Evolutionary conservation across 2,113 vertebrate species (phyloP).

Genomic region (Rhinoderma darwinii): DNA sequence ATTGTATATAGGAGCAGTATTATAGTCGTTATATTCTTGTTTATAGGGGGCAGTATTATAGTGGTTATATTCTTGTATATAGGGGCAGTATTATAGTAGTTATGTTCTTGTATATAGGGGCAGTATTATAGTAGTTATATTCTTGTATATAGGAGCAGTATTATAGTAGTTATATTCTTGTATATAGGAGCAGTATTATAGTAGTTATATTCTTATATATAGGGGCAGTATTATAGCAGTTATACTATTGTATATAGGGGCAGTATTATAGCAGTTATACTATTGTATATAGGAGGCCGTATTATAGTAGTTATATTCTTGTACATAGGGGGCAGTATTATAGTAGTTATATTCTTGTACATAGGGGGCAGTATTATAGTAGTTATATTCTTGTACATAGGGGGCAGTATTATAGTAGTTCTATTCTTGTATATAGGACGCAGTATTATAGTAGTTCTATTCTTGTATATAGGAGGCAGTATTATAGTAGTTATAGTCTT

Average conservation of each 20-base stretch:
- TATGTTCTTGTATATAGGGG: background rate
- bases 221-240: background rate
- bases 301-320: background rate
- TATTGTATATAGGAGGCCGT: background rate
- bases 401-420: too few species aligned
- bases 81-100: background rate
- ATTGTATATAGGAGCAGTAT: background rate
- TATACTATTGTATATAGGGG: background rate
- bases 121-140: background rate
- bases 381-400: too few species aligned
- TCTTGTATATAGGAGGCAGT: too few species aligned
- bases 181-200: background rate
- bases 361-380: too few species aligned
- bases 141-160: background rate
- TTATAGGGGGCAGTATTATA: background rate
- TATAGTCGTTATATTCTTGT: background rate
- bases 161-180: constrained; percentile 6
- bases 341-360: too few species aligned
- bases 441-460: too few species aligned
- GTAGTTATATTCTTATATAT: background rate
- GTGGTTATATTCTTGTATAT: too few species aligned
- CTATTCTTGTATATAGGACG: too few species aligned
- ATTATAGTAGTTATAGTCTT: too few species aligned
- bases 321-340: too few species aligned
- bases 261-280: too few species aligned